phyloP scores from a whole-genome alignment of 2,797 vertebrate species.

The Dendrocincla fuliginosa region DNA sequence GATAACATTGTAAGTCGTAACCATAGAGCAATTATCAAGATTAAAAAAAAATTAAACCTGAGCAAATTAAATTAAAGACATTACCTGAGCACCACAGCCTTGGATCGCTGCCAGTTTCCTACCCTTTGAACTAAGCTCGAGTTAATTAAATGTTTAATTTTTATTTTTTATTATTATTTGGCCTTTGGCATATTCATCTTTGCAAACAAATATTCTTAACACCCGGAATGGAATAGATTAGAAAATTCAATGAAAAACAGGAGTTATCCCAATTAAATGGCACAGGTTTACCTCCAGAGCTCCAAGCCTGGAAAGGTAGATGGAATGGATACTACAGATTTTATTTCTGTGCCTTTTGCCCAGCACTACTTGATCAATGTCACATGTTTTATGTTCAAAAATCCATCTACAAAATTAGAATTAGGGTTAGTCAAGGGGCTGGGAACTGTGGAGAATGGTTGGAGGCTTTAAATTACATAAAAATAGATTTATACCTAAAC shows the following conservation, averaged over 20 bases:
- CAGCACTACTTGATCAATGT: not conserved
- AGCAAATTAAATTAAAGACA: constrained; percentile 77
- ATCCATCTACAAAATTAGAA: not conserved
- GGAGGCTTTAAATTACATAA: not conserved
- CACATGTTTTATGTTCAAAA: not conserved
- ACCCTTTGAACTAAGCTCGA: constrained; percentile 78
- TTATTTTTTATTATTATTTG: constrained; percentile 24
- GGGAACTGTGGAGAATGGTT: not conserved
- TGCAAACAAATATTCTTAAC: constrained; percentile 43
- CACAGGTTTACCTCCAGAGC: not conserved
- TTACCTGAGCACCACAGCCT: constrained; percentile 69
- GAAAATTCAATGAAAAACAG: not conserved
- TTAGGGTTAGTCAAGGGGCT: not conserved
- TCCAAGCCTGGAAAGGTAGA: not conserved
- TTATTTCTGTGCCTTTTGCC: not conserved
- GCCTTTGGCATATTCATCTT: constrained; percentile 44
- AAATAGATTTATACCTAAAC: not conserved
- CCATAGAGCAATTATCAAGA: constrained; percentile 75
- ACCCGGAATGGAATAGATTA: not conserved
- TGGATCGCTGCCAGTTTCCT: constrained; percentile 81
- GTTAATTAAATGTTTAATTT: constrained; percentile 77
- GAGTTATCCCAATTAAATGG: not conserved
- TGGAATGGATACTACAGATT: not conserved
- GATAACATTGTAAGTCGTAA: constrained; percentile 76
- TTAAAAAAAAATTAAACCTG: constrained; percentile 69